Base-by-base conservation (phyloP, 1,140 invertebrate species). In the Caenorhabditis brenneri region DNA sequence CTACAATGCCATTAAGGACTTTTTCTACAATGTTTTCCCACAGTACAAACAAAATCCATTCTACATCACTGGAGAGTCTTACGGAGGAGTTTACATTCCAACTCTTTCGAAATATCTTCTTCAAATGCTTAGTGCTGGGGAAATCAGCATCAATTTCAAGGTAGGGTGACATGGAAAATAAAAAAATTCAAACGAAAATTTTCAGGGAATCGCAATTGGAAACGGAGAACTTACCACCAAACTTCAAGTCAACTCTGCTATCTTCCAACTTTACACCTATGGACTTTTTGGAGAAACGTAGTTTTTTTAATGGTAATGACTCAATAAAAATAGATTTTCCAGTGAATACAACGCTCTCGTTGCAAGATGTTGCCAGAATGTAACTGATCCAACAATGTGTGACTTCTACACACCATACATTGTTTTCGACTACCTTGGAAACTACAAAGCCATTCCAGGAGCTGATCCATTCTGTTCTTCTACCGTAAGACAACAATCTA, bases 1-100 rank as follows among this genome's bases (percentile, higher is more conserved):
- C 84, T 91, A 91, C 74, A 69, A 88, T 1, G 92, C 92, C 24
- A 46, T 93, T 31, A 88, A 91, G 82, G 81, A 91, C 80, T 93
- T 92, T 87, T 92, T 93, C 84, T 49, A 80, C n/a, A 83, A 79
- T 48, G 91, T 92, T 85, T 93, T 92, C 87, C 92, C 92, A 19
- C 90, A 92, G 85, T 93, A 91, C 84, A 86, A 85, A n/a, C 85
- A 86, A 6, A 92, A 89, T 84, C 86, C 88, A n/a, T 91, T 92
- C 51, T 92, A 91, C 80, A 87, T 92, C 31, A 91, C 91, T 53
- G 91, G 91, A 39, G 91, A 92, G 87, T 90, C 88, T 27, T 92
- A 92, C 85, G 91, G 86, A 19, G 91, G 91, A 15, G 87, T 91
- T 36, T 91, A 91, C 79, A 83, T 92, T 51, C 91, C 91, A 22